phyloP scores from a whole-genome alignment of 2,888 invertebrate species.

The Galerucella pusilla region DNA sequence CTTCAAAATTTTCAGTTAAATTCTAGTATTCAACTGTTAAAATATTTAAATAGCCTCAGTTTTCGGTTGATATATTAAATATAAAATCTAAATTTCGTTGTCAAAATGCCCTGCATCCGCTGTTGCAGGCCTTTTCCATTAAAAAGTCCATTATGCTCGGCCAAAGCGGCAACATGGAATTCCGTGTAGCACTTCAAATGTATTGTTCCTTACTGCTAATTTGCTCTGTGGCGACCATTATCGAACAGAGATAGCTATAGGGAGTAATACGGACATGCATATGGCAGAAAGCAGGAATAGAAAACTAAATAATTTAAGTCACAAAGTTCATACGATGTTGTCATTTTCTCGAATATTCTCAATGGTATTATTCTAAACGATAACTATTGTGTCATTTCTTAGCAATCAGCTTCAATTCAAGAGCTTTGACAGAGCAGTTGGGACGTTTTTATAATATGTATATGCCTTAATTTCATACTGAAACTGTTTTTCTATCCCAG shows the following conservation, averaged over 20 bases:
- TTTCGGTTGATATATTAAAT: not conserved
- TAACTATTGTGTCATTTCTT: too few relatives aligned
- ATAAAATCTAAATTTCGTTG: slow-evolving; percentile 9
- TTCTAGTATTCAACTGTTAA: not conserved
- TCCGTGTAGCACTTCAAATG: slow-evolving; percentile 42
- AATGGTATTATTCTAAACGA: too few relatives aligned
- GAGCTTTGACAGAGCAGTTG: too few relatives aligned
- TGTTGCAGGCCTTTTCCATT: slow-evolving; percentile 28
- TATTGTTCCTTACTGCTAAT: slow-evolving; percentile 46
- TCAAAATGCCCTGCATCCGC: slow-evolving; percentile 5
- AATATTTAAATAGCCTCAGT: not conserved
- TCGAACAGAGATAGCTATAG: slow-evolving; percentile 44
- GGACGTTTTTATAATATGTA: too few relatives aligned
- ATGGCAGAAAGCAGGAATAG: slow-evolving; percentile 42
- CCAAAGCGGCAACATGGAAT: slow-evolving; percentile 37
- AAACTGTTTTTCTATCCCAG: too few relatives aligned
- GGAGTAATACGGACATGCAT: slow-evolving; percentile 26
- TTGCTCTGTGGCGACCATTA: slow-evolving; percentile 44
- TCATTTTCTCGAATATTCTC: not conserved
- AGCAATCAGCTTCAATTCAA: too few relatives aligned
- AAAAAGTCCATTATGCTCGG: slow-evolving; percentile 39
- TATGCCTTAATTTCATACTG: too few relatives aligned
- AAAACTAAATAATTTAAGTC: slow-evolving; percentile 21
- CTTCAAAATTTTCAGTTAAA: not conserved
- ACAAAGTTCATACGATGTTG: slow-evolving; percentile 3